These are phyloP conservation scores for Lepidocolaptes lacrymiger DNA, from an alignment of 2,797 vertebrate species.

Conservation along the genomic window DNA sequence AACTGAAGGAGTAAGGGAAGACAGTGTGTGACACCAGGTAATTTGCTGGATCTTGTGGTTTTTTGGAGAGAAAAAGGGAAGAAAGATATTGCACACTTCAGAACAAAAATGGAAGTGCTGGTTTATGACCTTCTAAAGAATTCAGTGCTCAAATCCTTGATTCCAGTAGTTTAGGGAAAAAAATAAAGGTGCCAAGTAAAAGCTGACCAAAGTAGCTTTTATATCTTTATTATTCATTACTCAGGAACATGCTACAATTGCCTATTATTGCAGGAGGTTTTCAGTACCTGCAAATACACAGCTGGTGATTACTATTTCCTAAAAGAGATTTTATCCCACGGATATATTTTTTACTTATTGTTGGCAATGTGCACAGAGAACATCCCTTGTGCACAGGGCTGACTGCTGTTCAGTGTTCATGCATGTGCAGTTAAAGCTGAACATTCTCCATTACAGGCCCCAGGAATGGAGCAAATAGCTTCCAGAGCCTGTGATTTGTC, in stretches of 20 bases:
- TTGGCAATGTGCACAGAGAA: neutral
- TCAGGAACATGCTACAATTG: neutral
- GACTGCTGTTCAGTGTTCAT: neutral
- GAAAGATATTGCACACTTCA: neutral
- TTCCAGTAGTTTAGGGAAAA: neutral
- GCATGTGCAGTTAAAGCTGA: neutral
- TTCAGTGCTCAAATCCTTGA: neutral
- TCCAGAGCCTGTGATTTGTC: neutral
- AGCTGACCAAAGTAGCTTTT: neutral
- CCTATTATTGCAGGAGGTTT: neutral
- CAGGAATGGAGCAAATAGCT: neutral
- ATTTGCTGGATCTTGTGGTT: fast-evolving
- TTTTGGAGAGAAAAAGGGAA: fast-evolving
- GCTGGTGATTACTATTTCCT: neutral
- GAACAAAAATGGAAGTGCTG: neutral
- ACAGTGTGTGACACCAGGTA: neutral
- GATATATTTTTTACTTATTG: neutral
- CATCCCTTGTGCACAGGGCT: neutral
- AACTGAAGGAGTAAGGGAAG: neutral
- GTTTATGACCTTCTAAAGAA: neutral
- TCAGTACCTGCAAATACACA: neutral
- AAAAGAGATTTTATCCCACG: neutral
- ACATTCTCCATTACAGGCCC: neutral
- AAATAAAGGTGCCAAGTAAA: neutral
- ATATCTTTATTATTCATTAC: neutral